Conservation (phyloP, 2,797 vertebrate genomes). For the Betta splendens region DNA sequence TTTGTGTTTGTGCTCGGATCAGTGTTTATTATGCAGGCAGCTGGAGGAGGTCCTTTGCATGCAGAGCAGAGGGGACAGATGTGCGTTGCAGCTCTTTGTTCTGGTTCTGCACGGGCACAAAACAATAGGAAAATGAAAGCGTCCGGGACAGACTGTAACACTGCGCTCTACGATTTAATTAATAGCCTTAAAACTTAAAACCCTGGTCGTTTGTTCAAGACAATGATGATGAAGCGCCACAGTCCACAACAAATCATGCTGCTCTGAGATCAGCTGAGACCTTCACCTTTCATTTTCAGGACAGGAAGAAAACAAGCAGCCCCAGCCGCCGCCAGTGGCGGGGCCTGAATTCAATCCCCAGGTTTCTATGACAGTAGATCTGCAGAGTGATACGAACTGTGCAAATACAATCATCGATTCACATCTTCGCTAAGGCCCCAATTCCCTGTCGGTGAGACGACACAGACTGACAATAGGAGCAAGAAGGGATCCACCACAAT, state of each 20-base stretch:
- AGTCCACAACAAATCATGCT: too few species aligned
- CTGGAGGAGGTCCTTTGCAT: slow-evolving; percentile 74
- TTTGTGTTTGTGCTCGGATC: slow-evolving; percentile 13
- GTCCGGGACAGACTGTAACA: slow-evolving; percentile 11
- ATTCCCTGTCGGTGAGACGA: slow-evolving; percentile 48
- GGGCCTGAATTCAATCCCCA: slow-evolving; percentile 53
- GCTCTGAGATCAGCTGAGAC: slow-evolving; percentile 57
- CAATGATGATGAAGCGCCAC: too few species aligned
- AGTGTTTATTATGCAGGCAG: slow-evolving; percentile 74
- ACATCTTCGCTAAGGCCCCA: slow-evolving; percentile 49
- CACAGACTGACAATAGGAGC: slow-evolving; percentile 61
- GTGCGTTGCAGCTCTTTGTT: slow-evolving; percentile 68
- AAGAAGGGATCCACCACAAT: slow-evolving; percentile 58
- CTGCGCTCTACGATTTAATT: too few species aligned
- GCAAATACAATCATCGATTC: slow-evolving; percentile 69
- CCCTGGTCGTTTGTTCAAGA: too few species aligned
- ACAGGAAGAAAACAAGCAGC: slow-evolving; percentile 11
- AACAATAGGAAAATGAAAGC: slow-evolving; percentile 19
- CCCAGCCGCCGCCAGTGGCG: slow-evolving; percentile 27
- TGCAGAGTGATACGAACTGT: slow-evolving; percentile 61
- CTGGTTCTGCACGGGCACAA: slow-evolving; percentile 42
- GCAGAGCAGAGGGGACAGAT: slow-evolving; percentile 65
- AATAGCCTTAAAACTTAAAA: background rate
- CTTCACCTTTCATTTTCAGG: slow-evolving; percentile 14
- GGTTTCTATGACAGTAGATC: slow-evolving; percentile 62